A percentile compares a stretch with the other conserved stretches of the same genome.
Conservation (phyloP, 1,140 invertebrate species). For the Drosophila pallidifrons region DNA sequence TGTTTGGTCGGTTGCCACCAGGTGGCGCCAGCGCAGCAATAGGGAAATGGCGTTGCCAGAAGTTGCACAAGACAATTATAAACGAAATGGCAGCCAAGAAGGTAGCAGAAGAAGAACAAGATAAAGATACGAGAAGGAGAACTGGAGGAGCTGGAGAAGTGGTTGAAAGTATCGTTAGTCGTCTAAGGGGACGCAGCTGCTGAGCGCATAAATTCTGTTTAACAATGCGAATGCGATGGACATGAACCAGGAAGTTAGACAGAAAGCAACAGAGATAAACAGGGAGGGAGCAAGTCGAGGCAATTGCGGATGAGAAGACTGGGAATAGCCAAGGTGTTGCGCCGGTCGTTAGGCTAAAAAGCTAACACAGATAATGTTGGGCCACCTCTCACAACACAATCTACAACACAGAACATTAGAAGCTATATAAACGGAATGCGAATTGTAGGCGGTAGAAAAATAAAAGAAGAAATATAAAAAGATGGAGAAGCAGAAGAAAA, state of each 20-base stretch:
- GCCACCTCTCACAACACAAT: conserved; percentile 10
- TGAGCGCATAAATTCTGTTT: conserved; percentile 78
- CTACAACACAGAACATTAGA: conserved; percentile 52
- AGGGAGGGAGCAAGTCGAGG: conserved; percentile 12
- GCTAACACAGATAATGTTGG: conserved; percentile 71
- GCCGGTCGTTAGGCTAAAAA: conserved; percentile 79
- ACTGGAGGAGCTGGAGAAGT: background rate
- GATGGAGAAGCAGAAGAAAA: background rate
- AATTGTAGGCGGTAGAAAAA: background rate
- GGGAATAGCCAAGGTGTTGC: conserved; percentile 53
- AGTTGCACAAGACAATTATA: conserved; percentile 82
- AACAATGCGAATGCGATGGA: conserved; percentile 68
- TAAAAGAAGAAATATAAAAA: background rate
- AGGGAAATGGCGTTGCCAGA: conserved; percentile 48
- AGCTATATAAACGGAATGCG: conserved; percentile 36
- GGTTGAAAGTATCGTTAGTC: conserved; percentile 70
- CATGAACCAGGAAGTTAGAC: conserved; percentile 29
- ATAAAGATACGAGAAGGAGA: background rate
- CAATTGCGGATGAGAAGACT: conserved; percentile 17
- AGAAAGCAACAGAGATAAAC: background rate
- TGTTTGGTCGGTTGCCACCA: conserved; percentile 30
- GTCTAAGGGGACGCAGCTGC: conserved; percentile 55
- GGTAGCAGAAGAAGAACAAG: conserved; percentile 25
- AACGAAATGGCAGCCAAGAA: conserved; percentile 76
- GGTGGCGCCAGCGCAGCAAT: conserved; percentile 45